Conservation (phyloP, 2,113 vertebrate species). For the Corvus hawaiiensis region DNA sequence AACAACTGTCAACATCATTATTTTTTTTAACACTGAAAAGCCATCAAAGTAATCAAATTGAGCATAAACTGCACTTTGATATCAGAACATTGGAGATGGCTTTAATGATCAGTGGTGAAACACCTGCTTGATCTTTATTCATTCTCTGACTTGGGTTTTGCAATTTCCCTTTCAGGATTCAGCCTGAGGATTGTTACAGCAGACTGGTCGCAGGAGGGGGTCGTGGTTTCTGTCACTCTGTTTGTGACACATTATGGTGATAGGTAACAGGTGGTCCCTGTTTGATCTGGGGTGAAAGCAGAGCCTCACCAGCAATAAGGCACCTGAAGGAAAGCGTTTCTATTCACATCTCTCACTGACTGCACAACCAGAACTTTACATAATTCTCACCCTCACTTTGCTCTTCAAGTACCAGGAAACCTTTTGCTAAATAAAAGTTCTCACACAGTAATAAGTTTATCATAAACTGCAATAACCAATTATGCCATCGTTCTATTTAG, state of each 20-base stretch:
- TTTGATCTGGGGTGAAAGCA: slow-evolving; percentile 32
- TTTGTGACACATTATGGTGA: neutral
- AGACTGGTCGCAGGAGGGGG: neutral
- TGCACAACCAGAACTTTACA: slow-evolving; percentile 68
- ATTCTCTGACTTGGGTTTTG: neutral
- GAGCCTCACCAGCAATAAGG: slow-evolving; percentile 54
- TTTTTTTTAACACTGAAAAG: neutral
- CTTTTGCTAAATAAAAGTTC: slow-evolving; percentile 67
- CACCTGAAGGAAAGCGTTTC: slow-evolving; percentile 55
- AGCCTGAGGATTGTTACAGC: neutral
- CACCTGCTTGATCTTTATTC: slow-evolving; percentile 9
- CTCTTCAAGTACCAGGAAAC: slow-evolving; percentile 61
- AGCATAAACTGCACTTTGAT: neutral
- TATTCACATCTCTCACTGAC: slow-evolving; percentile 40
- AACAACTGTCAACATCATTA: neutral
- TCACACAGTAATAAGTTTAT: slow-evolving; percentile 60
- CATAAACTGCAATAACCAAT: neutral
- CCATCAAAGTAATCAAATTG: neutral
- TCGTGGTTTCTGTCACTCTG: neutral
- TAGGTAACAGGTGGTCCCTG: slow-evolving; percentile 38
- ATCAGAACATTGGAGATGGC: neutral
- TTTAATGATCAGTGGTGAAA: neutral
- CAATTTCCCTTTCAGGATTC: slow-evolving; percentile 8
- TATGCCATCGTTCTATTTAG: neutral
- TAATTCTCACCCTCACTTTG: slow-evolving; percentile 74